phyloP scores from a whole-genome alignment of 2,113 vertebrate species.

The Rhynchopsitta pachyrhyncha region DNA sequence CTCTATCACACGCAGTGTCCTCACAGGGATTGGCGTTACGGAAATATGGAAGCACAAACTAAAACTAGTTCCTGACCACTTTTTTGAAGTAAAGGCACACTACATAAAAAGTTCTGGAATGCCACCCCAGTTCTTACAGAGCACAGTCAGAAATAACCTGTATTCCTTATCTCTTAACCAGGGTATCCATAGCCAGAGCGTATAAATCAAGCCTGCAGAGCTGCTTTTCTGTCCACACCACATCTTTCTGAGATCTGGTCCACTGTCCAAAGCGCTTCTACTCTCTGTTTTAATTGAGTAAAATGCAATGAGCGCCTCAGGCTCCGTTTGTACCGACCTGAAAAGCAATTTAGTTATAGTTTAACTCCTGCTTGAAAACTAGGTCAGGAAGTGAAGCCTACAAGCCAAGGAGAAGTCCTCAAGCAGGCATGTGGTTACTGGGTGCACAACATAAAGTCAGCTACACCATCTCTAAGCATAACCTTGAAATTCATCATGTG shows the following conservation, averaged over 20 bases:
- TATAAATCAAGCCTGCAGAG: not conserved
- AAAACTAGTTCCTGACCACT: not conserved
- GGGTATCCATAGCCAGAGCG: not conserved
- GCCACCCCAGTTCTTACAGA: not conserved
- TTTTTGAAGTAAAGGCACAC: not conserved
- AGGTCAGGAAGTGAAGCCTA: conserved; percentile 57
- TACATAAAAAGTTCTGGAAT: not conserved
- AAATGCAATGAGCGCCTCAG: conserved; percentile 24
- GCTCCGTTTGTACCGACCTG: conserved; percentile 34
- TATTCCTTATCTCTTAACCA: not conserved
- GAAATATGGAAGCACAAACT: not conserved
- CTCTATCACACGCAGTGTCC: not conserved
- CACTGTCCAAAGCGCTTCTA: conserved; percentile 40
- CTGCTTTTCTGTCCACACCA: not conserved
- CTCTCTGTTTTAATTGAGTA: conserved; percentile 45
- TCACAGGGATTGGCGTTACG: accelerated
- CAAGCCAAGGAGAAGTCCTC: conserved; percentile 36
- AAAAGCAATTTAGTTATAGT: conserved; percentile 54
- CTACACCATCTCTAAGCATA: not conserved
- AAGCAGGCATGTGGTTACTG: not conserved
- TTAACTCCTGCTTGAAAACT: conserved; percentile 63
- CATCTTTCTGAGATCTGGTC: not conserved
- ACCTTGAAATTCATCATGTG: not conserved
- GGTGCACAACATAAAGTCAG: conserved; percentile 14
- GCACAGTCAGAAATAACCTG: not conserved